Percentiles rank a stretch among this genome's conserved stretches.
Evolutionary conservation across 2,797 vertebrate species (phyloP).

Genomic region (Tapera naevia): DNA sequence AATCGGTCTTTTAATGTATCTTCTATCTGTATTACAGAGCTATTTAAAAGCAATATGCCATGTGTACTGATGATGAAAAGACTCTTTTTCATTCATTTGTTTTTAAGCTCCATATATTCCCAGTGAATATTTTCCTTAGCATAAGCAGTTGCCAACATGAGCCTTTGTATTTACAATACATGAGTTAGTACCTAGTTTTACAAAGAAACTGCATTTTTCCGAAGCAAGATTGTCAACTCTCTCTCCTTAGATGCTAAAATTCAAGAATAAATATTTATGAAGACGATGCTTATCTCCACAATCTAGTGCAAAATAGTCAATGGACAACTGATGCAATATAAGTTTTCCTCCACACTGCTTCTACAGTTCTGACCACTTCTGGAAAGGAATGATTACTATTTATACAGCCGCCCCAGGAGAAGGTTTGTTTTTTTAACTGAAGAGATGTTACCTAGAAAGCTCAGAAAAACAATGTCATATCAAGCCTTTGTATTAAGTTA

Average conservation of each 20-base stretch:
- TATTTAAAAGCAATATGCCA: conserved; percentile 57
- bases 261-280: background rate
- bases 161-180: background rate
- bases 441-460: background rate
- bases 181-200: background rate
- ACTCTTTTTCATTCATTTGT: conserved; percentile 1
- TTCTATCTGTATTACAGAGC: conserved; percentile 41
- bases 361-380: background rate
- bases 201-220: background rate
- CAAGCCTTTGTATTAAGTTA: background rate
- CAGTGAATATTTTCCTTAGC: background rate
- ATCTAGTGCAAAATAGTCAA: background rate
- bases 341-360: background rate
- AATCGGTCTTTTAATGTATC: conserved; percentile 62
- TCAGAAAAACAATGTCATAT: background rate
- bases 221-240: background rate
- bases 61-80: conserved; percentile 27
- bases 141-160: background rate
- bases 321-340: background rate
- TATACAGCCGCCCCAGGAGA: background rate
- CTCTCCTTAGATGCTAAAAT: background rate
- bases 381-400: conserved; percentile 10
- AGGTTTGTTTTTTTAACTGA: background rate
- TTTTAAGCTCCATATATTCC: conserved; percentile 29
- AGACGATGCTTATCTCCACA: background rate